Base-by-base conservation (phyloP, 1,140 invertebrate species). In the Arctopsyche grandis region DNA sequence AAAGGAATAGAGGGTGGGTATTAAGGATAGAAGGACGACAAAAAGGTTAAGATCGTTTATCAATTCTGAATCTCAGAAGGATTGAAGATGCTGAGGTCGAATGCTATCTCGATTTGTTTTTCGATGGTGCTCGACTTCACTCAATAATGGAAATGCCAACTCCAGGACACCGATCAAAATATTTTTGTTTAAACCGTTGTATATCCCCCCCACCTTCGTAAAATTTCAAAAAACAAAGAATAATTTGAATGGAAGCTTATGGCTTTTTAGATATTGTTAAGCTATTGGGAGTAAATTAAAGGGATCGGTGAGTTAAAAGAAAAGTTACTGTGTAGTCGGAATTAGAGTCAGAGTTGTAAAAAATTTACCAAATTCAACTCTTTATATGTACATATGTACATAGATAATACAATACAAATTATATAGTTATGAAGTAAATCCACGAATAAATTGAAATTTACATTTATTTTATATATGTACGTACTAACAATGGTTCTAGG, bases 101-200 rank as follows among this genome's bases (percentile, higher is more conserved):
- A 14, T 43, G 74, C 26, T 66, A 60, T 66, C 24, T 76, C 16
- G 74, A 7, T 66, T 66, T 66, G 63, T 66, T 26, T 29, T 26
- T 9, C 10, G 9, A 22, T 58, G 29, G 56, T 63, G 56, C 56
- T 60, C 56, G 16, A 60, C 56, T 60, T 60, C 24, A 63, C 58
- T 76, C 74, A 76, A 76, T 66, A 76, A 76, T 63, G 22, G 74
- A 76, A 76, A 76, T 76, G 74, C 29, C 48, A 24, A 38, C 26
- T 26, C 60, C 58, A 76, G 21, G 21, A 74, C n/a, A 60, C 21
- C 58, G 58, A 60, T 60, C 58, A 60, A 21, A 60, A 60, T 52
- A 52, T 52, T 52, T 12, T 52, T 52, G 48, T 52, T 52, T 5
- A 14, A 12, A 14, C 3, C 48, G 48, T 16, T 16, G 48, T 38